These are phyloP conservation scores for Acleris sparsana DNA, from an alignment of 2,888 invertebrate genomes.

Conservation along the genomic window DNA sequence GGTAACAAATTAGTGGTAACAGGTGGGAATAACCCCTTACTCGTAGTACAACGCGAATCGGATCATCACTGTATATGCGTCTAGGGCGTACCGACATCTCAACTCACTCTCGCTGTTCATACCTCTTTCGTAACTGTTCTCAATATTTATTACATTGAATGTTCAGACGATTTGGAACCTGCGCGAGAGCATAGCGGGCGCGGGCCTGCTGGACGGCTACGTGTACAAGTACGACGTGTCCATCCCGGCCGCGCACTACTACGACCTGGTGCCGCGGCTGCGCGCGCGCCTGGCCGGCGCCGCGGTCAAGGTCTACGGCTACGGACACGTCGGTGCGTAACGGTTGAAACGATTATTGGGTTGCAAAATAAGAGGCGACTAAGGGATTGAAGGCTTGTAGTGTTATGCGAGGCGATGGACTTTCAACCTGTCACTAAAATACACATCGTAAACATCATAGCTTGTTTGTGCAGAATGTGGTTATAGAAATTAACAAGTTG, in stretches of 20 bases:
- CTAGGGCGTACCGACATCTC: no score
- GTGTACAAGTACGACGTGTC: conserved; percentile 98
- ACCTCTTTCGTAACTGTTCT: neutral
- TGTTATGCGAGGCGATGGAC: no score
- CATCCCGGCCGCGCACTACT: conserved; percentile 92
- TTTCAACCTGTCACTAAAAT: no score
- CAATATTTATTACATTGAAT: neutral
- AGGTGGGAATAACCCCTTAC: no score
- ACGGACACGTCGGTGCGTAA: conserved; percentile 95
- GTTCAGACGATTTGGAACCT: conserved; percentile 90
- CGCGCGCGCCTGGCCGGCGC: conserved; percentile 85
- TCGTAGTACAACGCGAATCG: no score
- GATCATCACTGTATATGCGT: no score
- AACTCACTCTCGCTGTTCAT: neutral
- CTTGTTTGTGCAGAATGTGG: no score
- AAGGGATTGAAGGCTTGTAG: no score
- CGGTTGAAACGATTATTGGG: neutral
- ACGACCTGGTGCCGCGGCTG: conserved; percentile 90
- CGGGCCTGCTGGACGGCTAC: conserved; percentile 91
- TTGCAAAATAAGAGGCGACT: no score
- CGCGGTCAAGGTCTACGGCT: conserved; percentile 89
- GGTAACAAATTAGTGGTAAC: no score
- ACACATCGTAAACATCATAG: no score
- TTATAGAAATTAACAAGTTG: no score
- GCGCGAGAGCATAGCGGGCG: conserved; percentile 92